Percentiles rank a stretch among this genome's conserved stretches.
Conservation (phyloP, 1,140 invertebrate species). For the Trichonephila clavipes region DNA sequence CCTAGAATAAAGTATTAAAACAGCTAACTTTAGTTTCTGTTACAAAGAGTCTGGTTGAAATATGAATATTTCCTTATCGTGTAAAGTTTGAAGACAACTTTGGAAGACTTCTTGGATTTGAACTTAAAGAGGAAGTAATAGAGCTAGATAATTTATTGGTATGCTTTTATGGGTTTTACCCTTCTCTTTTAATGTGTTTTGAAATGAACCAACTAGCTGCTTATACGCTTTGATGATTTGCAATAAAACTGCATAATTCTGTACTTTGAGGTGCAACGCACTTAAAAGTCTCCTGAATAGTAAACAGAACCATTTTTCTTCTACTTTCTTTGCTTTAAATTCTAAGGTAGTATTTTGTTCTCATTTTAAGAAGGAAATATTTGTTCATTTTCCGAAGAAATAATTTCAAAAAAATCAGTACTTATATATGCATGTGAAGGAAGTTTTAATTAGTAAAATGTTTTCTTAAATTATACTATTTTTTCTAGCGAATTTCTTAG, state of each 20-base stretch:
- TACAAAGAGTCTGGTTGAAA: neutral
- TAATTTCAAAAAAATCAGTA: neutral
- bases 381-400: neutral
- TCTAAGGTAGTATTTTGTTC: neutral
- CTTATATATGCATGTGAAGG: too few relatives aligned
- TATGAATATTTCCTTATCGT: neutral
- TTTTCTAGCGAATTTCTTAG: too few relatives aligned
- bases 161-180: constrained; percentile 9
- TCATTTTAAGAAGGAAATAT: neutral
- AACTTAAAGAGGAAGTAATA: constrained; percentile 23
- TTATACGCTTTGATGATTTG: constrained; percentile 17
- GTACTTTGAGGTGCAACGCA: neutral
- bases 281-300: neutral
- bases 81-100: constrained; percentile 6
- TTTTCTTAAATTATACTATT: too few relatives aligned
- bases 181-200: constrained; percentile 25
- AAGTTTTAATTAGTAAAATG: too few relatives aligned
- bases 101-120: neutral
- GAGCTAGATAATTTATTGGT: constrained; percentile 4
- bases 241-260: constrained; percentile 35
- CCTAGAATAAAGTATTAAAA: neutral
- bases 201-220: constrained; percentile 26
- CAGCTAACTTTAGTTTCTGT: neutral
- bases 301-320: neutral
- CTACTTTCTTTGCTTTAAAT: neutral